These are phyloP conservation scores for Meandrusa payeni DNA, from an alignment of 2,888 invertebrate species.

Conservation along the genomic window DNA sequence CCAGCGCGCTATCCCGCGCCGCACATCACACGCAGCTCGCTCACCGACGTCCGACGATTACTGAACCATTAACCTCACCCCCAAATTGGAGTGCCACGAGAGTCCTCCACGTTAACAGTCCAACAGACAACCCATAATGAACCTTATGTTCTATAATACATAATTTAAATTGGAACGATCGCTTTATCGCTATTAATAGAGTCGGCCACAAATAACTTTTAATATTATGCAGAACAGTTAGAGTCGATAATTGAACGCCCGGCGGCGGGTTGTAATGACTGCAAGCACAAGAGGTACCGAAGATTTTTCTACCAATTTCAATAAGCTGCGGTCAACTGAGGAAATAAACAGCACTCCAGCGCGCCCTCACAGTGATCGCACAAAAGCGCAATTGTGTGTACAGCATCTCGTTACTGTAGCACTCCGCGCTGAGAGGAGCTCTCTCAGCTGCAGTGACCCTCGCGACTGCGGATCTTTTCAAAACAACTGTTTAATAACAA, in stretches of 20 bases:
- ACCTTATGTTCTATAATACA: conserved; percentile 31
- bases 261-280: too few species aligned
- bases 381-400: conserved; percentile 35
- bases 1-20: too few species aligned
- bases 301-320: conserved; percentile 33
- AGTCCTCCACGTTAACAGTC: conserved; percentile 40
- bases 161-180: conserved; percentile 12
- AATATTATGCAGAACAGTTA: conserved; percentile 29
- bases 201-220: conserved; percentile 13
- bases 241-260: conserved; percentile 35
- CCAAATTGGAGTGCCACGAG: conserved; percentile 41
- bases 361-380: conserved; percentile 1
- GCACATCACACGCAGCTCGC: conserved; percentile 62
- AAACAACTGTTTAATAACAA: too few species aligned
- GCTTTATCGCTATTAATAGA: conserved; percentile 26
- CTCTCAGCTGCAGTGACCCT: neutral
- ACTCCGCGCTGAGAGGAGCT: neutral
- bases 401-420: conserved; percentile 35
- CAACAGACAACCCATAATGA: conserved; percentile 28
- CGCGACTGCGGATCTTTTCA: neutral
- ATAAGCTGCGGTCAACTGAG: conserved; percentile 21
- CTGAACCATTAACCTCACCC: conserved; percentile 66
- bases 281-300: too few species aligned
- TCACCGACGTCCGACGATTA: conserved; percentile 60
- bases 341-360: conserved; percentile 13